phyloP scores from a whole-genome alignment of 2,113 vertebrate species.

The Petrocephalus microphthalmus region DNA sequence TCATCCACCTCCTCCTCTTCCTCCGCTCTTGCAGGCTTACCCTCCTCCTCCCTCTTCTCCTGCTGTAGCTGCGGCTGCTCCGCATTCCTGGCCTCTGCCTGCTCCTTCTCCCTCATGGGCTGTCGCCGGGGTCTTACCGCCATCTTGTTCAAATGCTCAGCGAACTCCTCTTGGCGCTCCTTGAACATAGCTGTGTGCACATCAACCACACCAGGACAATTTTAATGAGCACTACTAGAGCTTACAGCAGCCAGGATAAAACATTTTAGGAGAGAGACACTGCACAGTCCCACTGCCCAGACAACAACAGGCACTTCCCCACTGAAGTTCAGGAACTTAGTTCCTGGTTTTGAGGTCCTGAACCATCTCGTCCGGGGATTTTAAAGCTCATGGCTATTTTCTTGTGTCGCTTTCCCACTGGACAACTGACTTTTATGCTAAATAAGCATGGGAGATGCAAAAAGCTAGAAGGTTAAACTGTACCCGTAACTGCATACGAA shows the following conservation, averaged over 20 bases:
- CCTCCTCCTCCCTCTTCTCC: conserved; percentile 74
- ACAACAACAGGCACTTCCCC: too few relatives aligned
- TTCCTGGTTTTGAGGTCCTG: too few relatives aligned
- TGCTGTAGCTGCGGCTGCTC: conserved; percentile 62
- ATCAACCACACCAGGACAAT: conserved; percentile 25
- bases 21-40: conserved; percentile 82
- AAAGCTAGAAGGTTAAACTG: too few relatives aligned
- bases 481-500: too few relatives aligned
- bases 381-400: too few relatives aligned
- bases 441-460: too few relatives aligned
- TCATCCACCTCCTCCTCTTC: conserved; percentile 83
- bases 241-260: neutral
- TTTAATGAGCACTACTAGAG: neutral
- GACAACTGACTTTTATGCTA: too few relatives aligned
- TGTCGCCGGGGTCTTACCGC: conserved; percentile 93
- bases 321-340: too few relatives aligned
- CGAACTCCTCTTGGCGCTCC: conserved; percentile 87
- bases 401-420: too few relatives aligned
- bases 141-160: conserved; percentile 98
- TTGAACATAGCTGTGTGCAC: conserved; percentile 77
- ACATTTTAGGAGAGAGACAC: neutral
- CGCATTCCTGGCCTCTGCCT: conserved; percentile 75
- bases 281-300: neutral
- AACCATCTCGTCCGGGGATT: too few relatives aligned
- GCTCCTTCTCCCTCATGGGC: conserved; percentile 81